A percentile compares a stretch with the other conserved stretches of the same genome.
Conservation (phyloP, 2,888 invertebrate genomes). For the Mellilla xanthometata region DNA sequence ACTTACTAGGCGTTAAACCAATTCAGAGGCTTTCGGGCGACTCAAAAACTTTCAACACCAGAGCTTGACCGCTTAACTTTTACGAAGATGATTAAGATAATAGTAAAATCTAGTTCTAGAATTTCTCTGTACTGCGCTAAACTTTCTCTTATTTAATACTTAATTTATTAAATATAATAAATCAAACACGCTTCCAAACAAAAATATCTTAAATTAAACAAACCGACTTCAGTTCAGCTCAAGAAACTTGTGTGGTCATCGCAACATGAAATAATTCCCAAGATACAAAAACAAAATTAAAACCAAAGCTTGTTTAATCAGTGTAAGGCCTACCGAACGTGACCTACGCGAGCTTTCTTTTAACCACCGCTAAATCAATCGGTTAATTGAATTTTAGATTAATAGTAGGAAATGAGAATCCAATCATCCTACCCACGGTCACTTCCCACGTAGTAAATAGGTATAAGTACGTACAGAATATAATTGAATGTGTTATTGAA, state of each 20-base stretch:
- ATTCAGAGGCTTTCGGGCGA: too few species aligned
- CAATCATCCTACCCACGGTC: slow-evolving; percentile 30
- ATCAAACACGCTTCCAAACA: too few species aligned
- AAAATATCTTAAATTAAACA: too few species aligned
- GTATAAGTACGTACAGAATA: background rate
- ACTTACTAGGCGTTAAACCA: too few species aligned
- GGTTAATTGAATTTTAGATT: slow-evolving; percentile 40
- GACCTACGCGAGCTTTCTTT: slow-evolving; percentile 25
- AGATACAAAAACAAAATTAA: slow-evolving; percentile 17
- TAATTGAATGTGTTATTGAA: slow-evolving; percentile 34
- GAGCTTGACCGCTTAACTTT: too few species aligned
- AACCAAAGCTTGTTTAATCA: slow-evolving; percentile 20
- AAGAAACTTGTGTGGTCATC: background rate
- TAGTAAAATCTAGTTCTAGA: too few species aligned
- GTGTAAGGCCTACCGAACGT: slow-evolving; percentile 25
- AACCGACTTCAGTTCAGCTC: too few species aligned
- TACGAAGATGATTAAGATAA: too few species aligned
- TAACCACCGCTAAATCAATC: slow-evolving; percentile 28
- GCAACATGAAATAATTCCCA: slow-evolving; percentile 1
- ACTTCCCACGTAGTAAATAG: slow-evolving; percentile 27
- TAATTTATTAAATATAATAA: too few species aligned
- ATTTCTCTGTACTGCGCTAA: too few species aligned
- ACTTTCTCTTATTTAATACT: too few species aligned
- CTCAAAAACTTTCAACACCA: too few species aligned
- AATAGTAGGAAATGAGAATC: slow-evolving; percentile 30